Percentiles rank a stretch among this genome's conserved stretches.
Conservation (phyloP, 2,797 vertebrate genomes). For the Argyrosomus regius region DNA sequence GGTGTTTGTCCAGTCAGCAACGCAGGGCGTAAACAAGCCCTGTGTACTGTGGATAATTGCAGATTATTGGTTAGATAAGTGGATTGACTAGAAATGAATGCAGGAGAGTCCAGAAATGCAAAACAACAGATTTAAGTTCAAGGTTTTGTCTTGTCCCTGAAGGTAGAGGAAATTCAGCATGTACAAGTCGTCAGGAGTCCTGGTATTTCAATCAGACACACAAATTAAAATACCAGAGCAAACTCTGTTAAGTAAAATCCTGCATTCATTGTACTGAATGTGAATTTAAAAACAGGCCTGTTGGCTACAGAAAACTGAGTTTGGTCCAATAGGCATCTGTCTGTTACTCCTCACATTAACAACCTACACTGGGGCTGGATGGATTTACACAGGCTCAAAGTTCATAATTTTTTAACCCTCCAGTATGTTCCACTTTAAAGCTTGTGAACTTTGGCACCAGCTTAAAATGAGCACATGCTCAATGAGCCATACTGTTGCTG, state of each 20-base stretch:
- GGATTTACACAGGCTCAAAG: conserved; percentile 48
- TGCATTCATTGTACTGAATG: conserved; percentile 24
- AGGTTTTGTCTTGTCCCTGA: conserved; percentile 44
- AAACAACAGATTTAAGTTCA: conserved; percentile 43
- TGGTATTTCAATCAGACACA: conserved; percentile 54
- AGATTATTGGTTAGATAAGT: conserved; percentile 73
- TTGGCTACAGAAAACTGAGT: conserved; percentile 41
- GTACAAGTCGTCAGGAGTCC: conserved; percentile 18
- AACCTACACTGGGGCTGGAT: conserved; percentile 39
- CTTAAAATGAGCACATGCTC: conserved; percentile 74
- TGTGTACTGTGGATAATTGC: conserved; percentile 66
- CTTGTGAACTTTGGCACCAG: conserved; percentile 72
- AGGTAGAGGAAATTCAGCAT: conserved; percentile 11
- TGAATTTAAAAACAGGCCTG: conserved; percentile 51
- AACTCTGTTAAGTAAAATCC: conserved; percentile 25
- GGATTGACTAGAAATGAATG: conserved; percentile 67
- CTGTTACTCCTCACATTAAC: conserved; percentile 55
- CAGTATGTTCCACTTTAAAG: conserved; percentile 72
- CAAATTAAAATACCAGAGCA: conserved; percentile 49
- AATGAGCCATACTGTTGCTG: conserved; percentile 78
- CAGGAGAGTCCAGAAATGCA: conserved; percentile 41
- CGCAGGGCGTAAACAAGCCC: conserved; percentile 52
- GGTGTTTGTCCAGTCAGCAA: conserved; percentile 66
- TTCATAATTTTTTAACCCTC: conserved; percentile 54
- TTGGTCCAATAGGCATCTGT: conserved; percentile 51